These are phyloP conservation scores for Pogonomyrmex californicus DNA, from an alignment of 1,140 invertebrate genomes.

Conservation along the genomic window DNA sequence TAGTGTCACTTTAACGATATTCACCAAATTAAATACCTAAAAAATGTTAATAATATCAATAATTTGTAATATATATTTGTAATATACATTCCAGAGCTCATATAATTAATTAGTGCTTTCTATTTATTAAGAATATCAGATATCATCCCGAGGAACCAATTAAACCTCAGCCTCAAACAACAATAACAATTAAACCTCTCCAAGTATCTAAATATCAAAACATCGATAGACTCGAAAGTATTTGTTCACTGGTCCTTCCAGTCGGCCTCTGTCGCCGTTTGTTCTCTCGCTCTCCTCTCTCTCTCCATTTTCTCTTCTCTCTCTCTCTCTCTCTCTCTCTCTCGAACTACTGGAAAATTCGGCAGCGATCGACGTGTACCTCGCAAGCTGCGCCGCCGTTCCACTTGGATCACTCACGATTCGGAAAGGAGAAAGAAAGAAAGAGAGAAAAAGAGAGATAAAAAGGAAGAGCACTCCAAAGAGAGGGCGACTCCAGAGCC, in stretches of 20 bases:
- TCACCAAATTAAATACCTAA: background rate
- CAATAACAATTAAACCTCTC: background rate
- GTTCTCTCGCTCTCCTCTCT: background rate
- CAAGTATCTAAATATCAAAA: background rate
- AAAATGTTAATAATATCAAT: too few relatives aligned
- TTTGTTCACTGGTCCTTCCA: background rate
- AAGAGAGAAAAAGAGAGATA: background rate
- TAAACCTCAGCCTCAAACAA: background rate
- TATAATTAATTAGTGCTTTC: background rate
- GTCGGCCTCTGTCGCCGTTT: background rate
- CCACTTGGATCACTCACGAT: conserved; percentile 67
- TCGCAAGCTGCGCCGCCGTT: conserved; percentile 45
- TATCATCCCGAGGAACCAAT: background rate
- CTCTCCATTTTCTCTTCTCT: background rate
- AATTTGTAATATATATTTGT: background rate
- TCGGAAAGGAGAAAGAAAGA: conserved; percentile 59
- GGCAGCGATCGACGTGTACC: conserved; percentile 54
- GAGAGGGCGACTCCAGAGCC: conserved; percentile 36
- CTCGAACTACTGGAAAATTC: conserved; percentile 37
- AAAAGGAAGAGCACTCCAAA: background rate
- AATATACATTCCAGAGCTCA: too few relatives aligned
- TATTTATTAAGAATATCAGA: background rate
- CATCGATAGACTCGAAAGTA: background rate
- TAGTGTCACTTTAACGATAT: background rate
- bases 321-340: conserved; percentile 18